Evolutionary conservation across 2,797 vertebrate genomes (phyloP), one percentile per base, ranked within the genome.

Genomic region (Pitangus sulphuratus): DNA sequence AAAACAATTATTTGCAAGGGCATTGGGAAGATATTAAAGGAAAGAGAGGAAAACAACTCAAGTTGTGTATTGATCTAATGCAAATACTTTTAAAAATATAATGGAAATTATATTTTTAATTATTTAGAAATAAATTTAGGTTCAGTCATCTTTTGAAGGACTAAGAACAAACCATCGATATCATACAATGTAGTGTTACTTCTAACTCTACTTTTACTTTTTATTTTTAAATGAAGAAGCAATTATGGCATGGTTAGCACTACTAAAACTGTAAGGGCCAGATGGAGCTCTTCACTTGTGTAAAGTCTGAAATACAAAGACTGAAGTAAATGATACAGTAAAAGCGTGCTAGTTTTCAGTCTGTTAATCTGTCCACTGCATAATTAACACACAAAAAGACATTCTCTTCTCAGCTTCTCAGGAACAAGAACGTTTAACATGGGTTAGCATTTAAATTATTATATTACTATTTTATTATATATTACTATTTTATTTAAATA

Each of bases 301-400:
- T 42, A 60, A 88, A 78, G 54, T 74, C 45, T 93, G 69, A 95
- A 93, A 90, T 61, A 75, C n/a, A 75, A 79, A 92, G 72, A 47
- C 35, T 78, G 80, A 77, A 83, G 82, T 50, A 91, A 93, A 78
- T 47, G 4, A 44, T 78, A 84, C 12, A 78, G 19, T 84, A 84
- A 84, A 89, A 93, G 24, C 30, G 71, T 89, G 47, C 57, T 85
- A 71, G 19, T 83, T 87, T 94, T 74, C 56, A 74, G 85, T 84
- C 80, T 85, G 15, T n/a, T 92, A 45, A 89, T 83, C 60, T 80
- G 33, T 42, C 48, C 53, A 53, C 30, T 89, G 35, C 57, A 75
- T 78, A 84, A 91, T 81, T 95, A 84, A 68, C 11, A n/a, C 56
- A 75, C 5, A 89, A 80, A 90, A 84, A 80, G 5, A 24, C 18